A percentile compares a stretch with the other conserved stretches of the same genome.
Conservation (phyloP, 2,113 vertebrate species). For the Lontra canadensis region DNA sequence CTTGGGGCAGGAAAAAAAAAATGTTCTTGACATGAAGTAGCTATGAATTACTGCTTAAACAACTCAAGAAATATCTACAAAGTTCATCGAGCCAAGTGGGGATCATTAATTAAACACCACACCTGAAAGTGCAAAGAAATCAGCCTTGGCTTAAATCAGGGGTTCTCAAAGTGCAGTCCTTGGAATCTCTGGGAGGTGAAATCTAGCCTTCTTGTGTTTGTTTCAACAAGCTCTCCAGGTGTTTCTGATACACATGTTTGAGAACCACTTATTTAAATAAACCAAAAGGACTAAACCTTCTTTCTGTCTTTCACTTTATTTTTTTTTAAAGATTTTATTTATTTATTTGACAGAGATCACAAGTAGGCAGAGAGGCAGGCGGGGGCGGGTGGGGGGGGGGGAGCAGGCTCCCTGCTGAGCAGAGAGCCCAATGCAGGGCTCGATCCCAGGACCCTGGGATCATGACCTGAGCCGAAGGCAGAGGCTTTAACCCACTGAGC, state of each 20-base stretch:
- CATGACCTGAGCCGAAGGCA: too few species aligned
- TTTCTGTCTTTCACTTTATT: constrained; percentile 1
- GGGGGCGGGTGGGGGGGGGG: too few species aligned
- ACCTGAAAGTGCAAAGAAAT: background rate
- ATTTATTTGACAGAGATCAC: too few species aligned
- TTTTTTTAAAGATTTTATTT: too few species aligned
- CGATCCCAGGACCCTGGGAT: too few species aligned
- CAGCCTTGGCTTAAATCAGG: background rate
- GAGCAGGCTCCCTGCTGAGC: too few species aligned
- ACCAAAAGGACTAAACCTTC: background rate
- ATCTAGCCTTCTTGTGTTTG: background rate
- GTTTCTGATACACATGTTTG: background rate
- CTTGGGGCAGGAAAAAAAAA: background rate
- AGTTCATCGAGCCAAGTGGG: background rate
- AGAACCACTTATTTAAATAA: background rate
- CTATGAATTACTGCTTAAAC: background rate
- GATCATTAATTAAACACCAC: background rate
- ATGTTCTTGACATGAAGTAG: background rate
- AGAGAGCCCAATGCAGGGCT: too few species aligned
- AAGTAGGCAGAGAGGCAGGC: too few species aligned
- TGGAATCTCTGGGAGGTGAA: background rate
- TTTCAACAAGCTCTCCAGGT: background rate
- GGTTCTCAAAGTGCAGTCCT: background rate
- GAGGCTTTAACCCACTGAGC: too few species aligned
- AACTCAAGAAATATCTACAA: background rate